Conservation (phyloP, 2,797 vertebrate genomes). For the Hippoglossus hippoglossus region DNA sequence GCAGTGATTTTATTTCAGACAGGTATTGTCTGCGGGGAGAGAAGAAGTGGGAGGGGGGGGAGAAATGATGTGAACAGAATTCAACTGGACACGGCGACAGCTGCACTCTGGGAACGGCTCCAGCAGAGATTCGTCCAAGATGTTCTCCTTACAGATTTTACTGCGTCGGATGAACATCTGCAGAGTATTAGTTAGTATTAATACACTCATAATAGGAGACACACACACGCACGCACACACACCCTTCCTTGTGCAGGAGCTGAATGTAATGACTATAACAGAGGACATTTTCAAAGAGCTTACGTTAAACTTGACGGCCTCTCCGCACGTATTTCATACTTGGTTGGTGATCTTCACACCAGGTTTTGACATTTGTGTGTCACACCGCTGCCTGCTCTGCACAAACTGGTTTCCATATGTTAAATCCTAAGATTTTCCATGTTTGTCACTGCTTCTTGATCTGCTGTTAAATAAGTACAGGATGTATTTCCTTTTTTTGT, state of each 20-base stretch:
- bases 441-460: constrained; percentile 20
- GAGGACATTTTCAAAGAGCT: constrained; percentile 46
- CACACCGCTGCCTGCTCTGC: constrained; percentile 36
- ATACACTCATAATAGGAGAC: constrained; percentile 79
- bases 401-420: constrained; percentile 60
- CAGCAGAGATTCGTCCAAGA: constrained; percentile 78
- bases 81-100: constrained; percentile 78
- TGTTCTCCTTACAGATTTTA: constrained; percentile 70
- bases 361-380: constrained; percentile 68
- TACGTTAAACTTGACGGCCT: constrained; percentile 64
- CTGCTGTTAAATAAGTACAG: constrained; percentile 31
- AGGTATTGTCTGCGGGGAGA: constrained; percentile 78
- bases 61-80: constrained; percentile 78
- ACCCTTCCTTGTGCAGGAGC: constrained; percentile 61
- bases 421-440: constrained; percentile 6
- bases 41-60: neutral
- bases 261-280: constrained; percentile 73
- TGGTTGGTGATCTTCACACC: constrained; percentile 69
- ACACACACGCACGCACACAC: constrained; percentile 59
- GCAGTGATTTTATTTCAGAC: constrained; percentile 65
- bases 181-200: constrained; percentile 79
- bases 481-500: constrained; percentile 10
- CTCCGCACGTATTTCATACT: constrained; percentile 63
- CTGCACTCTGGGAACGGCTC: constrained; percentile 80
- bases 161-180: constrained; percentile 77